A percentile compares a stretch with the other conserved stretches of the same genome.
phyloP scores from a whole-genome alignment of 2,797 vertebrate species.

The Notoglanidium macrostoma region DNA sequence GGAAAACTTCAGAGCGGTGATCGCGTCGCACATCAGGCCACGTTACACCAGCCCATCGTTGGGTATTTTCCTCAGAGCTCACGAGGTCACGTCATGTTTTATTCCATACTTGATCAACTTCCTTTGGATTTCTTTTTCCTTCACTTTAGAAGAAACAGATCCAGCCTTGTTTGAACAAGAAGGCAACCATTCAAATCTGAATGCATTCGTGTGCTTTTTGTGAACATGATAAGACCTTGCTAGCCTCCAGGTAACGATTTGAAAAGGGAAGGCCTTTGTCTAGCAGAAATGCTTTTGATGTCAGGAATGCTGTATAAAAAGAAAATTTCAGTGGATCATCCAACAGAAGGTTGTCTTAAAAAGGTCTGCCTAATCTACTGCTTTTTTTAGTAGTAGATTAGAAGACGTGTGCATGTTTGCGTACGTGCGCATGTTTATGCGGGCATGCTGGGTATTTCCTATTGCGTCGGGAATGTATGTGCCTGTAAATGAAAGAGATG shows the following conservation, averaged over 20 bases:
- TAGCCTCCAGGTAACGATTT: slow-evolving; percentile 36
- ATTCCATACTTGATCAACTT: not conserved
- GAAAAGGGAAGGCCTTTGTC: slow-evolving; percentile 43
- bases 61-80: not conserved
- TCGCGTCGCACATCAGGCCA: not conserved
- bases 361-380: not conserved
- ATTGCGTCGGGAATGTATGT: not conserved
- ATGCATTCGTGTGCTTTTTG: slow-evolving; percentile 31
- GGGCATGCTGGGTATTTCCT: not conserved
- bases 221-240: slow-evolving; percentile 41
- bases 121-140: not conserved
- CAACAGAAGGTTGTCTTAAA: not conserved
- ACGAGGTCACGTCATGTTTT: not conserved
- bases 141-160: not conserved
- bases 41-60: not conserved
- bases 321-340: slow-evolving; percentile 35
- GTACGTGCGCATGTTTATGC: not conserved
- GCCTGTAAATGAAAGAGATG: not conserved
- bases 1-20: not conserved
- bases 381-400: not conserved
- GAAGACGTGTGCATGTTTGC: not conserved
- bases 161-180: not conserved
- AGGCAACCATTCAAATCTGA: slow-evolving; percentile 17
- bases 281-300: slow-evolving; percentile 44
- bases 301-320: slow-evolving; percentile 47